Conservation (phyloP, 2,888 invertebrate species). For the Macaria liturata region DNA sequence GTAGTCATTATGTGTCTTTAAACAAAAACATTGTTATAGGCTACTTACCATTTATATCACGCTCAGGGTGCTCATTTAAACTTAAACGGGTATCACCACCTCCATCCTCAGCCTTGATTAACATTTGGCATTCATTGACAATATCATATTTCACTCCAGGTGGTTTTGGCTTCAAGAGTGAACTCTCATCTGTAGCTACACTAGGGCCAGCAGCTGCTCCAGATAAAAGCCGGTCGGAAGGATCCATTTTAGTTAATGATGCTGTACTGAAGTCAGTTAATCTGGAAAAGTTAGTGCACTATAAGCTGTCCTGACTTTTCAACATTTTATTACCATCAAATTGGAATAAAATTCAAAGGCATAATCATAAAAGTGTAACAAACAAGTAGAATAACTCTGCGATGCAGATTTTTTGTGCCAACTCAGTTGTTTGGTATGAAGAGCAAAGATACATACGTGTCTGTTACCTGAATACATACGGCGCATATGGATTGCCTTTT, state of each 20-base stretch:
- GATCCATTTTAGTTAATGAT: constrained; percentile 53
- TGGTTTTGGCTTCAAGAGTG: constrained; percentile 48
- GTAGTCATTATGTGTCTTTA: too few relatives aligned
- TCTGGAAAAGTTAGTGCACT: too few relatives aligned
- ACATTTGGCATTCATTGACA: constrained; percentile 73
- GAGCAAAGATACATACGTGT: too few relatives aligned
- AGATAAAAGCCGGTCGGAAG: constrained; percentile 52
- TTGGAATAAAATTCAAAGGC: too few relatives aligned
- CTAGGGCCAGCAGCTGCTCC: constrained; percentile 41
- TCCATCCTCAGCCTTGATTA: constrained; percentile 72
- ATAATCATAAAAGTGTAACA: too few relatives aligned
- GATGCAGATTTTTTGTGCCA: too few relatives aligned
- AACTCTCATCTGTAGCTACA: constrained; percentile 47
- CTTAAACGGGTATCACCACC: constrained; percentile 65
- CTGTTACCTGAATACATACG: too few relatives aligned
- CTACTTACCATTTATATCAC: constrained; percentile 43
- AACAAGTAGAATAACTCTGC: too few relatives aligned
- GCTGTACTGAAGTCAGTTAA: not conserved
- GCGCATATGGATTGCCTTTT: too few relatives aligned
- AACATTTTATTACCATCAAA: too few relatives aligned
- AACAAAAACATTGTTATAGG: not conserved
- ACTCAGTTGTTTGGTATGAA: too few relatives aligned
- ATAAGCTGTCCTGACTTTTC: too few relatives aligned
- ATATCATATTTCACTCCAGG: constrained; percentile 62
- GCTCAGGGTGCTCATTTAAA: constrained; percentile 44